phyloP scores from a whole-genome alignment of 64 coral and sea anemone species.

The Stylophora pistillata region DNA sequence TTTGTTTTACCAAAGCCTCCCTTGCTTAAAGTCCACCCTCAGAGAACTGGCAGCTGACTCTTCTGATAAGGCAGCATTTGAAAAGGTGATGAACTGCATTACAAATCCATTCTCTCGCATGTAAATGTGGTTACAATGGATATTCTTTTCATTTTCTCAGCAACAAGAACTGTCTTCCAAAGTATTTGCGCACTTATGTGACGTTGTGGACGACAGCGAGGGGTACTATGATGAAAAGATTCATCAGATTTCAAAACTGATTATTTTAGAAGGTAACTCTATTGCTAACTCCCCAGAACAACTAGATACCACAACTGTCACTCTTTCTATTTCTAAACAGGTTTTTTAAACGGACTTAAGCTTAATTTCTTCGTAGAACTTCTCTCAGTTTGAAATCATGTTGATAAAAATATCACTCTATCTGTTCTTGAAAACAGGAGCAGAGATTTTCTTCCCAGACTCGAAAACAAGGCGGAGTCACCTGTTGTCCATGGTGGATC shows the following conservation, averaged over 20 bases:
- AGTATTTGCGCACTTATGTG: slow-evolving; percentile 92
- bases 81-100: background rate
- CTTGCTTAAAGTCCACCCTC: slow-evolving; percentile 64
- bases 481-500: slow-evolving; percentile 94
- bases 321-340: background rate
- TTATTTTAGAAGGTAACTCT: slow-evolving; percentile 87
- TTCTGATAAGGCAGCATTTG: slow-evolving; percentile 23
- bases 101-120: too few species aligned
- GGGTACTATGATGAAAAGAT: slow-evolving; percentile 64
- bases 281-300: too few species aligned
- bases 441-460: slow-evolving; percentile 97
- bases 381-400: background rate
- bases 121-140: background rate
- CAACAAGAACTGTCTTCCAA: slow-evolving; percentile 70
- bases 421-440: slow-evolving; percentile 41
- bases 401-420: background rate
- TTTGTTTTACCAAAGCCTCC: slow-evolving; percentile 75
- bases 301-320: background rate
- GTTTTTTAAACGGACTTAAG: too few species aligned
- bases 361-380: too few species aligned
- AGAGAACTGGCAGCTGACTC: slow-evolving; percentile 16
- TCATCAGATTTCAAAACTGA: slow-evolving; percentile 77
- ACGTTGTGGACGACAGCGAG: slow-evolving; percentile 84
- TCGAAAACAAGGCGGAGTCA: slow-evolving; percentile 84
- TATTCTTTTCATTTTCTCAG: slow-evolving; percentile 10